Evolutionary conservation across 2,113 vertebrate genomes (phyloP).

Genomic region (Alethe castanea): DNA sequence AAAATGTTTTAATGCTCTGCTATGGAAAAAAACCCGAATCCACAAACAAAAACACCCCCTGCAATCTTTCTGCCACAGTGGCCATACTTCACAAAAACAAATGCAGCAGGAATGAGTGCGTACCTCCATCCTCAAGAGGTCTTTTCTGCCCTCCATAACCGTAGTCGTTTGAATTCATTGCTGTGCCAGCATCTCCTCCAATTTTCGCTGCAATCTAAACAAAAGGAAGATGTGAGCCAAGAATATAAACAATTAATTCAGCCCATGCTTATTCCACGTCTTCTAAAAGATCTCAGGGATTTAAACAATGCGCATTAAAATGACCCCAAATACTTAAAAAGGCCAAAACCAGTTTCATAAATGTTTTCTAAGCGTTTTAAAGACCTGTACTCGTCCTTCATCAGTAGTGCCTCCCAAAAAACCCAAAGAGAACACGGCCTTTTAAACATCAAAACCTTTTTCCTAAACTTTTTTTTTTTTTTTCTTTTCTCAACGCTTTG

Average conservation of each 20-base stretch:
- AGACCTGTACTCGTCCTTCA: not conserved
- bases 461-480: accelerated
- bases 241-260: accelerated
- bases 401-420: not conserved
- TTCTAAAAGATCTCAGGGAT: accelerated
- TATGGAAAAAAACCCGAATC: not conserved
- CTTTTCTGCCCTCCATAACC: conserved; percentile 96
- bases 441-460: not conserved
- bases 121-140: conserved; percentile 97
- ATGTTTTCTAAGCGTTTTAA: accelerated
- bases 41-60: not conserved
- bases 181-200: conserved; percentile 88
- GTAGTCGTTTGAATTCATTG: conserved; percentile 89
- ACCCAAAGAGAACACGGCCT: accelerated
- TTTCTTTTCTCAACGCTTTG: not conserved
- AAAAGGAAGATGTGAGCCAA: not conserved
- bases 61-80: not conserved
- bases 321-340: not conserved
- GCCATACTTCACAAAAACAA: not conserved
- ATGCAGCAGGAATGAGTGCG: conserved; percentile 41
- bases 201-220: conserved; percentile 97
- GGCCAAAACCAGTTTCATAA: accelerated
- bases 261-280: not conserved
- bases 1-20: not conserved
- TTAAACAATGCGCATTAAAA: not conserved